phyloP scores from a whole-genome alignment of 2,113 vertebrate species.

The Actenoides hombroni region DNA sequence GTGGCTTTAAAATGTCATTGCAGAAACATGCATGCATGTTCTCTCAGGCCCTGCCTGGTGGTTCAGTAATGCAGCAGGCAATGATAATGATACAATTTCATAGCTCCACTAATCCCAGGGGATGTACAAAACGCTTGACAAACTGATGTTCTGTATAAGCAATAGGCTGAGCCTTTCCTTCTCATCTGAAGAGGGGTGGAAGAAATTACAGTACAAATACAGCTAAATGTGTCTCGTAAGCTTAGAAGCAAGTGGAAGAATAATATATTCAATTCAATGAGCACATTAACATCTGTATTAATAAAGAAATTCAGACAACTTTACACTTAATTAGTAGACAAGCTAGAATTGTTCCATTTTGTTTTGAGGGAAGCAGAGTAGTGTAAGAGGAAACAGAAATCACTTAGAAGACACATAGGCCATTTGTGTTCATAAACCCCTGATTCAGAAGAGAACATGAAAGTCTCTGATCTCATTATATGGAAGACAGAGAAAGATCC shows the following conservation, averaged over 20 bases:
- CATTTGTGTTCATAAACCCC: neutral
- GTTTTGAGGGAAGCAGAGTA: neutral
- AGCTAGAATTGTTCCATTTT: neutral
- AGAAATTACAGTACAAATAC: constrained; percentile 5
- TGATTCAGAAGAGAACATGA: neutral
- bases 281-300: neutral
- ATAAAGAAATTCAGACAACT: neutral
- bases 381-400: neutral
- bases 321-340: constrained; percentile 28
- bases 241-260: neutral
- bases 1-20: constrained; percentile 60
- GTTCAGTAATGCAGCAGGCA: constrained; percentile 50
- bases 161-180: neutral
- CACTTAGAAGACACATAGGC: neutral
- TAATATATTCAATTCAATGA: neutral
- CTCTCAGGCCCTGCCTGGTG: constrained; percentile 25
- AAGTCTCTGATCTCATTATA: neutral
- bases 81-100: constrained; percentile 62
- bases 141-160: constrained; percentile 33
- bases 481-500: neutral
- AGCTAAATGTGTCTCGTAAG: neutral
- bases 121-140: constrained; percentile 50
- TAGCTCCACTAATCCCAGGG: constrained; percentile 50
- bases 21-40: constrained; percentile 44
- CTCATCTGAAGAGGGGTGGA: neutral